Evolutionary conservation across 2,113 vertebrate species (phyloP), one percentile per base, ranked within the genome.

Genomic region (Syngnathus floridae): DNA sequence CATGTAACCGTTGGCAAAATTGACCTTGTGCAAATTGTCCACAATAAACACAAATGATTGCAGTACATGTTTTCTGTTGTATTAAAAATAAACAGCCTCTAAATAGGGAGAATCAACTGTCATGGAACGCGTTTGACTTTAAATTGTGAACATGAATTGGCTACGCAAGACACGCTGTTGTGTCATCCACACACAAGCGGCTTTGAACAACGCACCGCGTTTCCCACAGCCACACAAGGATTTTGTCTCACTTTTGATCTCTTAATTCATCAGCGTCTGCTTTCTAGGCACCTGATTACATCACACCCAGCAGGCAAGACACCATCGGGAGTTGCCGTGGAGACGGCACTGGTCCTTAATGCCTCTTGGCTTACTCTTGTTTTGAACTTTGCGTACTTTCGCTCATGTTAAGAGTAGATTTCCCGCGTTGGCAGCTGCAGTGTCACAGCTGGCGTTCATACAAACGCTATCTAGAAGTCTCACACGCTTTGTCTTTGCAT

Each of bases 201-300:
- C 49, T 59, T 71, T 5, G 70, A 67, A 46, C 22, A 62, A 36
- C 40, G 12, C 7, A 8, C 11, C 31, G 9, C 35, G 64, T 66
- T 66, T 36, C 62, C 21, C 16, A 21, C 45, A 36, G 7, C n/a
- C 60, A 35, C 13, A 21, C 54, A 70, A 51, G 36, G 35, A 51
- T 69, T 60, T 54, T 37, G 7, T 62, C 21, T 71, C 62, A 43
- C 56, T 75, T 51, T 80, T 73, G 54, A 75, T 71, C 64, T 61
- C 31, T 1, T 3, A 65, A 41, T 64, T 45, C 54, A 54, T 72
- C 55, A 76, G 69, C 13, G 54, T 66, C 45, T 71, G 72, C 70
- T 78, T 69, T 71, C 77, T 36, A 62, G 63, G 51, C 59, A 69
- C 54, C 59, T 62, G 63, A 73, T 70, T 63, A 46, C 74, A 69